phyloP scores from a whole-genome alignment of 2,888 invertebrate genomes.

The Chrysolina americana region DNA sequence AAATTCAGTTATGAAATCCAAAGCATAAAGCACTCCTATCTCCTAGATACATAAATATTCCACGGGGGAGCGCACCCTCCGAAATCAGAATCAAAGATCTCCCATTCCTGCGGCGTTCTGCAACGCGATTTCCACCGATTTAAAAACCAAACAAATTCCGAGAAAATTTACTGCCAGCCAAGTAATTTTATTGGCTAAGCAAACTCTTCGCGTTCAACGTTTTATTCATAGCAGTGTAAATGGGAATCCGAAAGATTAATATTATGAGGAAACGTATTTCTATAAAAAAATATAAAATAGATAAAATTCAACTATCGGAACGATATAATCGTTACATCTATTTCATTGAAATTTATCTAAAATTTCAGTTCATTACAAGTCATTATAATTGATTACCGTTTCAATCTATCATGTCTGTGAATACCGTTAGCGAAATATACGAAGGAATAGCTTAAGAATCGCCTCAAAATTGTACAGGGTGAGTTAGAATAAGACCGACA shows the following conservation, averaged over 20 bases:
- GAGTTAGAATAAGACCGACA: too few species aligned
- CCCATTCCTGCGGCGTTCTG: constrained; percentile 7
- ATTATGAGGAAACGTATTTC: too few species aligned
- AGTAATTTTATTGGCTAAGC: constrained; percentile 17
- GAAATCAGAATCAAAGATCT: constrained; percentile 19
- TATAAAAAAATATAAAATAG: too few species aligned
- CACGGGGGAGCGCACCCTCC: background rate
- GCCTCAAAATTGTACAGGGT: too few species aligned
- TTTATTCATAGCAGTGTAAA: background rate
- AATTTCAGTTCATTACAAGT: too few species aligned
- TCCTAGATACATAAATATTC: constrained; percentile 12
- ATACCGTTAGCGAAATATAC: too few species aligned
- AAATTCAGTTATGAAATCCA: constrained; percentile 16
- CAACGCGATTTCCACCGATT: constrained; percentile 11
- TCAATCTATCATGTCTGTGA: too few species aligned
- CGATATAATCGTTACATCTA: too few species aligned
- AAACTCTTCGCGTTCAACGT: background rate
- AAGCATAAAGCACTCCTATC: constrained; percentile 12
- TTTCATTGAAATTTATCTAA: too few species aligned
- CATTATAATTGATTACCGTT: too few species aligned
- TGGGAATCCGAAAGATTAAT: background rate
- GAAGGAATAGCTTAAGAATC: too few species aligned
- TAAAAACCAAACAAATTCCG: constrained; percentile 20
- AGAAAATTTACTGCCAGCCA: constrained; percentile 17
- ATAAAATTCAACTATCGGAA: too few species aligned